Percentiles rank a stretch among this genome's conserved stretches.
Conservation (phyloP, 2,888 invertebrate genomes). For the Cynaeus angustus region DNA sequence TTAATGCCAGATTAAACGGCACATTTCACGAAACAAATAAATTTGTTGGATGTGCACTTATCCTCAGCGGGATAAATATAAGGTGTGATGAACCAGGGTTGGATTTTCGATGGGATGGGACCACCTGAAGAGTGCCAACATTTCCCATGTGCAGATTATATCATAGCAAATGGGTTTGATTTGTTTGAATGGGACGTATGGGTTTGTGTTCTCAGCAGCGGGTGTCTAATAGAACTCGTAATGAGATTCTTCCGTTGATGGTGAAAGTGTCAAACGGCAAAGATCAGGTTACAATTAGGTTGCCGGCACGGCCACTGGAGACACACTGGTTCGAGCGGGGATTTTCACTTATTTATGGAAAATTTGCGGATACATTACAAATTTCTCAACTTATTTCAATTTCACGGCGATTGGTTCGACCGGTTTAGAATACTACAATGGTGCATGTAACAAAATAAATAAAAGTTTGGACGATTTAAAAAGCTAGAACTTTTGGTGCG, state of each 20-base stretch:
- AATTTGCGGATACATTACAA: too few relatives aligned
- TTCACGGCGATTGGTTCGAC: too few relatives aligned
- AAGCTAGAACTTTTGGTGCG: too few relatives aligned
- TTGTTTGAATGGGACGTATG: slow-evolving; percentile 5
- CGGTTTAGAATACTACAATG: too few relatives aligned
- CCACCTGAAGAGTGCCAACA: slow-evolving; percentile 13
- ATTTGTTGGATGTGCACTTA: slow-evolving; percentile 16
- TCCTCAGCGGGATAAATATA: slow-evolving; percentile 11
- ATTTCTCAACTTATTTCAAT: too few relatives aligned
- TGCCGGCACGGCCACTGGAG: neutral
- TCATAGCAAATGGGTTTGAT: slow-evolving; percentile 11
- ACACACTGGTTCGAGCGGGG: too few relatives aligned
- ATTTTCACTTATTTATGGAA: too few relatives aligned
- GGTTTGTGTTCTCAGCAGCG: neutral
- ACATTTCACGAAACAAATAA: slow-evolving; percentile 22
- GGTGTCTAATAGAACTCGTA: slow-evolving; percentile 9
- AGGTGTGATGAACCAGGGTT: slow-evolving; percentile 4
- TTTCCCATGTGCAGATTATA: slow-evolving; percentile 10
- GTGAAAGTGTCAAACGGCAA: neutral
- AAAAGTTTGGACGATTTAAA: too few relatives aligned
- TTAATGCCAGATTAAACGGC: slow-evolving; percentile 35
- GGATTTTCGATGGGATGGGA: slow-evolving; percentile 6
- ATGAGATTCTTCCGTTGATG: neutral
- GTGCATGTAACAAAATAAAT: too few relatives aligned
- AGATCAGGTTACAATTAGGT: neutral